Conservation (phyloP, 2,797 vertebrate species). For the Cossypha niveicapilla region DNA sequence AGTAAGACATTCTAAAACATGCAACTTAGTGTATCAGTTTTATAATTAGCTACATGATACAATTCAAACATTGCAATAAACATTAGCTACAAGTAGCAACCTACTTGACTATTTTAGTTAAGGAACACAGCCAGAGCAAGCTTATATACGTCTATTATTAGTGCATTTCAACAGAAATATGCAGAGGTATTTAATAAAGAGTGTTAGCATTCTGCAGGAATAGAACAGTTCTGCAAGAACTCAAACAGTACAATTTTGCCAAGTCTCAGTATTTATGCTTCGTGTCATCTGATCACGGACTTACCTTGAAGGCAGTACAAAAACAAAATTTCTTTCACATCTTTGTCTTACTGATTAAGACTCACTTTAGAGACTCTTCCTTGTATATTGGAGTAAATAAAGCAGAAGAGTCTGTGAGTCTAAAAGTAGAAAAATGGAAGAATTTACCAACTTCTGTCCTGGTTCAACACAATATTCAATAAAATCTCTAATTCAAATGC, state of each 20-base stretch:
- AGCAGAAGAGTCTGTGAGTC: neutral
- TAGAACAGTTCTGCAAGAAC: neutral
- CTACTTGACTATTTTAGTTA: neutral
- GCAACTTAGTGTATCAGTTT: neutral
- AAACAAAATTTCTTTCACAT: neutral
- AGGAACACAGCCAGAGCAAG: neutral
- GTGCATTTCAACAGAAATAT: neutral
- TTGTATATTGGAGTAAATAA: neutral
- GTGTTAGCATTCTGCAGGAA: neutral
- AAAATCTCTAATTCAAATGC: neutral
- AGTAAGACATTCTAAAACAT: neutral
- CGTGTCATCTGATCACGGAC: neutral
- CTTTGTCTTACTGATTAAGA: neutral
- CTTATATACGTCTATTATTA: neutral
- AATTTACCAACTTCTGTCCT: neutral
- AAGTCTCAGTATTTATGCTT: neutral
- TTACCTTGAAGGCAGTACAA: neutral
- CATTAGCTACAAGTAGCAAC: neutral
- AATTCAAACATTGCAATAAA: neutral
- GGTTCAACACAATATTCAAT: neutral
- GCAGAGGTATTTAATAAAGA: neutral
- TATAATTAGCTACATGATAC: neutral
- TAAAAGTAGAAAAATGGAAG: slow-evolving; percentile 3
- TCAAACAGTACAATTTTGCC: neutral
- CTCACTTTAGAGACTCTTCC: slow-evolving; percentile 1